Conservation (phyloP, 2,888 invertebrate species). For the Myopa tessellatipennis region DNA sequence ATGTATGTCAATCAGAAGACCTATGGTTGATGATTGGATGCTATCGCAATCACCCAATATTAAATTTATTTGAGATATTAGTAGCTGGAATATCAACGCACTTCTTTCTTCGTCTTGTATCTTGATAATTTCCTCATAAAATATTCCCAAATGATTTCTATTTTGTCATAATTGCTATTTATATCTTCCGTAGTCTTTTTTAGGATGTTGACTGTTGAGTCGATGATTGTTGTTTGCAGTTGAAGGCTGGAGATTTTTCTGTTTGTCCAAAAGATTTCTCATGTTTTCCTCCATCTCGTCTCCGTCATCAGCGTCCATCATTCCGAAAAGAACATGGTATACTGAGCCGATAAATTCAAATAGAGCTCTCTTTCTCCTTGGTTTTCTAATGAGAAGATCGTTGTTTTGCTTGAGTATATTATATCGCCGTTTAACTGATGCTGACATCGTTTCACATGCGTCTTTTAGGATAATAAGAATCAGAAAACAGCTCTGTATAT, state of each 20-base stretch:
- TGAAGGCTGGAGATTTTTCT: not conserved
- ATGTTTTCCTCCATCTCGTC: slow-evolving; percentile 22
- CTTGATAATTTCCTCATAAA: not conserved
- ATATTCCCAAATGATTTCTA: not conserved
- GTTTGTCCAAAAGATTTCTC: not conserved
- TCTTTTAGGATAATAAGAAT: no score
- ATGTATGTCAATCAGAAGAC: slow-evolving; percentile 1
- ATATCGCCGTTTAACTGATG: slow-evolving; percentile 11
- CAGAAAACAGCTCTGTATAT: no score
- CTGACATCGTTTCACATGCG: slow-evolving; percentile 11
- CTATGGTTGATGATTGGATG: not conserved
- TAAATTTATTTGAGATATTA: not conserved
- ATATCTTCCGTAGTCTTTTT: not conserved
- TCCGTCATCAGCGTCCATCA: slow-evolving; percentile 32
- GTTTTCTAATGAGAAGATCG: not conserved
- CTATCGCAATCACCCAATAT: slow-evolving; percentile 4
- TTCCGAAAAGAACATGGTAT: slow-evolving; percentile 28
- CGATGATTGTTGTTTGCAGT: not conserved
- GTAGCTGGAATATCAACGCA: not conserved
- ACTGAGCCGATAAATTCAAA: slow-evolving; percentile 36
- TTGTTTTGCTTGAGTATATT: not conserved
- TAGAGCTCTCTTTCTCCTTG: slow-evolving; percentile 24
- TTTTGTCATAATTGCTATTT: not conserved
- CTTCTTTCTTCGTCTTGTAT: not conserved
- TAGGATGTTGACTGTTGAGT: not conserved